These are phyloP conservation scores for Drosophila miranda DNA, from an alignment of 1,140 invertebrate species.

Conservation along the genomic window DNA sequence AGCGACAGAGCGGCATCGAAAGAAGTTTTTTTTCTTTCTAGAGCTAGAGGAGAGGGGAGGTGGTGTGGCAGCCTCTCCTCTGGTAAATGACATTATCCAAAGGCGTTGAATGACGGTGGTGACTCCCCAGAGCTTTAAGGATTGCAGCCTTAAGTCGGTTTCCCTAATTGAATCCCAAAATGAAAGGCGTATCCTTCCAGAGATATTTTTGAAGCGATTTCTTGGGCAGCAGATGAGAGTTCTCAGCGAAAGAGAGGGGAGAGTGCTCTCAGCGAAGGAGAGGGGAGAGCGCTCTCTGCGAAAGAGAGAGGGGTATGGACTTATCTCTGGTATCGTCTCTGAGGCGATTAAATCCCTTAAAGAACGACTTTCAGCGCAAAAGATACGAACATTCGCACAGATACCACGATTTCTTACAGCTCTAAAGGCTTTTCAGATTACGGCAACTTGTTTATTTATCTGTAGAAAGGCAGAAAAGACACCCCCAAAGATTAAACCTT, in stretches of 20 bases:
- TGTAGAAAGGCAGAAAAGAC: no score
- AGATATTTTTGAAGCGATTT: conserved; percentile 26
- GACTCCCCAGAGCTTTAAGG: conserved; percentile 47
- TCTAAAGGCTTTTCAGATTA: no score
- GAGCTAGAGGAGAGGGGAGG: no score
- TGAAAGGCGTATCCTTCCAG: conserved; percentile 37
- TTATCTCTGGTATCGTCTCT: not conserved
- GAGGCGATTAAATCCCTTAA: conserved; percentile 11
- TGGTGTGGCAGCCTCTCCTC: conserved; percentile 9
- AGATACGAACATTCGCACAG: no score
- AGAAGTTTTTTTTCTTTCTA: conserved; percentile 31
- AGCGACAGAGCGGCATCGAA: conserved; percentile 43
- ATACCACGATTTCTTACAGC: no score
- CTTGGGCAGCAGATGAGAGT: conserved; percentile 80
- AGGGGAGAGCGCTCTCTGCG: no score
- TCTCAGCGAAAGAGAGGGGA: conserved; percentile 83
- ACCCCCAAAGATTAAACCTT: no score
- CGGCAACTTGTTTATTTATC: no score
- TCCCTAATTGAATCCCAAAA: conserved; percentile 61
- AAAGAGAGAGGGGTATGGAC: conserved; percentile 83
- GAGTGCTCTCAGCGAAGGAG: conserved; percentile 83
- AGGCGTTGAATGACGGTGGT: conserved; percentile 63
- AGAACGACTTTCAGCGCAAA: no score
- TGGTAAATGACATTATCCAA: conserved; percentile 60
- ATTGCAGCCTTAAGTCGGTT: conserved; percentile 48